Base-by-base conservation (phyloP, 2,888 invertebrate species). In the Melikaiella ostensackeni region DNA sequence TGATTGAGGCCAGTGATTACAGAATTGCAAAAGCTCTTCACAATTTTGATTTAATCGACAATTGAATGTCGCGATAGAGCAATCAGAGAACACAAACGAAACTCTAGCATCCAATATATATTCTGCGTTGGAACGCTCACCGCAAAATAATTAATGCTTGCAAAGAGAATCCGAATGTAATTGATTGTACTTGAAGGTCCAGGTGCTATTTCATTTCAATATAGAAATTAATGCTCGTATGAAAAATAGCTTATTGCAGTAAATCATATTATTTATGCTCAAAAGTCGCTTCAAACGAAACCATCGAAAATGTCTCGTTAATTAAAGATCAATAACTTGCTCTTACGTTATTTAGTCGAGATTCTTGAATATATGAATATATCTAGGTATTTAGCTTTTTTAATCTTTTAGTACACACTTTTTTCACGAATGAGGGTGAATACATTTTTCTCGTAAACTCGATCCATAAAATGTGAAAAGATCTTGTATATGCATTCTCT, bases 21-120 rank as follows among this genome's bases (percentile, higher is more conserved):
- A n/a, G 35, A 62, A 33, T 21, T 63, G 35, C 35, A 63, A 35
- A 63, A 63, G 63, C 63, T 63, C 21, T 21, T 35, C 63, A 21
- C n/a, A 63, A 35, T 59, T 24, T 59, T 59, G 59, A 59, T 59
- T 59, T 59, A 27, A 64, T 64, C 42, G 35, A 64, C 64, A 64
- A 64, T 59, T 27, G 13, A 59, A 59, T 27, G 27, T 59, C 27
- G 59, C 59, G 27, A 59, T 59, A 59, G 27, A 59, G 59, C n/a
- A 55, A 55, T 55, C 50, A 21, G 21, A 55, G 21, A 55, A 21
- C 21, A 9, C 21, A 21, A 55, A 55, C 21, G 21, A 21, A n/a
- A n/a, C 9, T 3, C 50, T 55, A 21, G n/a, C n/a, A 50, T 50
- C 50, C n/a, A 8, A 57, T 27, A 59, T 59, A 27, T 59, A 59